These are phyloP conservation scores for Hozukius guyotensis DNA, from an alignment of 2,797 vertebrate genomes.

Conservation along the genomic window DNA sequence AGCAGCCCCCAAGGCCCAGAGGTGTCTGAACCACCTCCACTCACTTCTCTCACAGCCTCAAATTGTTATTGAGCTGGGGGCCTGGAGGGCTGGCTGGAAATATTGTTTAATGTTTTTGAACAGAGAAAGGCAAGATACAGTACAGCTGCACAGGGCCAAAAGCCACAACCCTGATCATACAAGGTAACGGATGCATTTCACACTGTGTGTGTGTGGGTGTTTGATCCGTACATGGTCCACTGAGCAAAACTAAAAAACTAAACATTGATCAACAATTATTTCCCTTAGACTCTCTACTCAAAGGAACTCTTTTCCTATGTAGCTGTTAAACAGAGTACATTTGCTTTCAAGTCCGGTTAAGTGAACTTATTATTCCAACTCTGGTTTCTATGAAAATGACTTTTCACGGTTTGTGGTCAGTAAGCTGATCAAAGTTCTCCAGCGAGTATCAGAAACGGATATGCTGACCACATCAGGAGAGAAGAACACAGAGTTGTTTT, in stretches of 20 bases:
- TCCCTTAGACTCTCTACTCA: constrained; percentile 25
- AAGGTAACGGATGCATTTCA: constrained; percentile 45
- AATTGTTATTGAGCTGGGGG: constrained; percentile 83
- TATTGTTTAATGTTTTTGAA: constrained; percentile 82
- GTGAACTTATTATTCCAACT: constrained; percentile 58
- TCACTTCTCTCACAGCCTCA: constrained; percentile 80
- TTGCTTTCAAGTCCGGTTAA: constrained; percentile 58
- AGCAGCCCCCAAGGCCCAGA: constrained; percentile 76
- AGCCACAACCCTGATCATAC: constrained; percentile 64
- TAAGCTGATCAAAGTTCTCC: constrained; percentile 69
- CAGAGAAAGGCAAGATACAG: constrained; percentile 69
- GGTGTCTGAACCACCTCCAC: constrained; percentile 79
- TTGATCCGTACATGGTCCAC: constrained; percentile 18
- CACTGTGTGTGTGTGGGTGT: constrained; percentile 33
- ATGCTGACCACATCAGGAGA: constrained; percentile 66
- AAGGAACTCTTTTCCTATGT: constrained; percentile 17
- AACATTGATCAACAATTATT: constrained; percentile 58
- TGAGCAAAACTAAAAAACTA: constrained; percentile 39
- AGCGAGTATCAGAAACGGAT: constrained; percentile 63
- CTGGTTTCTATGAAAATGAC: constrained; percentile 62
- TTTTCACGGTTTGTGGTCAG: constrained; percentile 64
- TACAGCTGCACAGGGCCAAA: constrained; percentile 67
- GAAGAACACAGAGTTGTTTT: constrained; percentile 47
- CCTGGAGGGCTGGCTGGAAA: constrained; percentile 80
- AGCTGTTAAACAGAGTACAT: constrained; percentile 20